Conservation (phyloP, 1,140 invertebrate genomes). For the Aphelenchoides besseyi region DNA sequence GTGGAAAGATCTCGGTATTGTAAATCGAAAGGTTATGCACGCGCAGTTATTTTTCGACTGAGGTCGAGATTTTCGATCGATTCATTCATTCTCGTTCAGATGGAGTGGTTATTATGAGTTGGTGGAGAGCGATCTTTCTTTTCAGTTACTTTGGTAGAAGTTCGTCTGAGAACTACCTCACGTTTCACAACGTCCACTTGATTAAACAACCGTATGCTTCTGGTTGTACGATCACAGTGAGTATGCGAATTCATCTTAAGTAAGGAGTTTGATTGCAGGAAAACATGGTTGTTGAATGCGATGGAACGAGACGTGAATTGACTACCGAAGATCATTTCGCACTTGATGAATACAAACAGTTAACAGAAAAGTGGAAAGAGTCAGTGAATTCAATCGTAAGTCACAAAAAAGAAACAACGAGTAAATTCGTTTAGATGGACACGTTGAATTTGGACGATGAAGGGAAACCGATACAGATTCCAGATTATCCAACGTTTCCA, state of each 20-base stretch:
- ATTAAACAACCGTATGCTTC: not conserved
- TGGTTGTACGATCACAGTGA: slow-evolving; percentile 7
- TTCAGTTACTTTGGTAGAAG: not conserved
- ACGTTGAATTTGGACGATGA: slow-evolving; percentile 1
- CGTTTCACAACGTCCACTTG: slow-evolving; percentile 8
- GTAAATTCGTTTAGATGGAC: slow-evolving; percentile 2
- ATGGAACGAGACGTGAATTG: slow-evolving; percentile 11
- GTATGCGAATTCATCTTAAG: not conserved
- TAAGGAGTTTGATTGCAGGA: slow-evolving; percentile 10
- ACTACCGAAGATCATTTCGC: not conserved
- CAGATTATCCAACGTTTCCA: slow-evolving; percentile 14
- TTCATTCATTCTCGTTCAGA: too few relatives aligned
- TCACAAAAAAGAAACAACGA: too few relatives aligned
- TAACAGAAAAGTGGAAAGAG: slow-evolving; percentile 16
- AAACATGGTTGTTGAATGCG: slow-evolving; percentile 13
- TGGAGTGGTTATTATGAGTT: too few relatives aligned
- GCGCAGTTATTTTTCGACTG: too few relatives aligned
- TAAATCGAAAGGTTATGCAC: too few relatives aligned
- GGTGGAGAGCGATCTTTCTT: not conserved
- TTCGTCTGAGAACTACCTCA: slow-evolving; percentile 4
- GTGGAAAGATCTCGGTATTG: too few relatives aligned
- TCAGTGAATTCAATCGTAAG: slow-evolving; percentile 9
- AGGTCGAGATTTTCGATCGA: too few relatives aligned
- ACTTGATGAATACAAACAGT: slow-evolving; percentile 20
- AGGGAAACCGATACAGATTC: not conserved